phyloP scores from a whole-genome alignment of 2,888 invertebrate genomes.

The Lasioglossum zephyrum region DNA sequence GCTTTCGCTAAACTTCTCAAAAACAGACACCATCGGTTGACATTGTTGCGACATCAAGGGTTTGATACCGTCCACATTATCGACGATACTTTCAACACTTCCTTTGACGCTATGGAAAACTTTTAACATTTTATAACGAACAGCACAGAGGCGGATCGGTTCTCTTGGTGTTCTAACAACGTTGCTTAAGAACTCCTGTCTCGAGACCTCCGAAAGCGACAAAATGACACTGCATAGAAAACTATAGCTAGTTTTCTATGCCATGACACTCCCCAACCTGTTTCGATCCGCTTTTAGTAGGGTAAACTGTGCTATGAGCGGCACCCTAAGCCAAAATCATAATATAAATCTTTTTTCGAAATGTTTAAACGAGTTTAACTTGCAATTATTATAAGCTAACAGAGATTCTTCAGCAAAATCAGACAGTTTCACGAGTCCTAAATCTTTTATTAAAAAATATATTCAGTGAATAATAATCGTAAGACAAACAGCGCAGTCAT shows the following conservation, averaged over 20 bases:
- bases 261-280: too few relatives aligned
- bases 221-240: neutral
- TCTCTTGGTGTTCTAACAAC: neutral
- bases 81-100: neutral
- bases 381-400: too few relatives aligned
- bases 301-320: too few relatives aligned
- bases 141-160: neutral
- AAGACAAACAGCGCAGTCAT: too few relatives aligned
- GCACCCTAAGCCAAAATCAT: too few relatives aligned
- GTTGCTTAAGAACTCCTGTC: neutral
- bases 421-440: too few relatives aligned
- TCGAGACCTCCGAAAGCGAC: neutral
- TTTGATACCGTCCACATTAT: neutral
- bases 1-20: neutral
- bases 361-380: too few relatives aligned
- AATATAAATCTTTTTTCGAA: too few relatives aligned
- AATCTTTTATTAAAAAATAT: too few relatives aligned
- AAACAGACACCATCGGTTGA: neutral
- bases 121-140: neutral
- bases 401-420: too few relatives aligned
- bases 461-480: too few relatives aligned
- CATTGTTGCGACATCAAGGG: neutral
- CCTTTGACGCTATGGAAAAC: neutral
- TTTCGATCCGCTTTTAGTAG: too few relatives aligned
- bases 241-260: neutral